Evolutionary conservation across 2,888 invertebrate species (phyloP).

Genomic region (Zele albiditarsus): DNA sequence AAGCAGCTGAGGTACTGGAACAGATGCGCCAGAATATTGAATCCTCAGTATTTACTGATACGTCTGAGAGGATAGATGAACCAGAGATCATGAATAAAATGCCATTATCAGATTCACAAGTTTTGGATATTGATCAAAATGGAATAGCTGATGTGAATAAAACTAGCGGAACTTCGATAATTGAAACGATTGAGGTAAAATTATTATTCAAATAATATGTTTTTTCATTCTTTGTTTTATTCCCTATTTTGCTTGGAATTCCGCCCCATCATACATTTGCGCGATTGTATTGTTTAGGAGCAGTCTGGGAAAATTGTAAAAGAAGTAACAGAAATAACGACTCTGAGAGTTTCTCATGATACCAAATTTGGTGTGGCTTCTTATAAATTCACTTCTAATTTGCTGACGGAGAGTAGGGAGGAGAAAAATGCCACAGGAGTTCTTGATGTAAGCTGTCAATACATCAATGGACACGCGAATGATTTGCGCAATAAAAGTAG

Average conservation of each 20-base stretch:
- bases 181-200: constrained; percentile 50
- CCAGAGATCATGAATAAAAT: constrained; percentile 25
- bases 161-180: constrained; percentile 48
- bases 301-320: constrained; percentile 74
- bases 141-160: constrained; percentile 40
- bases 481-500: constrained; percentile 42
- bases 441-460: constrained; percentile 45
- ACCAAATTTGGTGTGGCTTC: constrained; percentile 75
- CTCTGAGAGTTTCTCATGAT: constrained; percentile 75
- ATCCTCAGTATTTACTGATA: constrained; percentile 12
- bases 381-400: constrained; percentile 75
- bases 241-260: constrained; percentile 24
- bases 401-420: constrained; percentile 68
- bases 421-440: constrained; percentile 59
- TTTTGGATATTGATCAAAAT: constrained; percentile 39
- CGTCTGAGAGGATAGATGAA: constrained; percentile 23
- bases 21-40: constrained; percentile 8
- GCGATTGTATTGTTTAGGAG: constrained; percentile 55
- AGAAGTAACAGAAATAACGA: constrained; percentile 75
- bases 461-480: constrained; percentile 38
- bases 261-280: neutral
- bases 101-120: constrained; percentile 1
- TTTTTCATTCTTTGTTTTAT: neutral
- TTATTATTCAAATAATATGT: neutral
- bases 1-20: constrained; percentile 27